These are phyloP conservation scores for Phortica magna DNA, from an alignment of 2,888 invertebrate species.

Conservation along the genomic window DNA sequence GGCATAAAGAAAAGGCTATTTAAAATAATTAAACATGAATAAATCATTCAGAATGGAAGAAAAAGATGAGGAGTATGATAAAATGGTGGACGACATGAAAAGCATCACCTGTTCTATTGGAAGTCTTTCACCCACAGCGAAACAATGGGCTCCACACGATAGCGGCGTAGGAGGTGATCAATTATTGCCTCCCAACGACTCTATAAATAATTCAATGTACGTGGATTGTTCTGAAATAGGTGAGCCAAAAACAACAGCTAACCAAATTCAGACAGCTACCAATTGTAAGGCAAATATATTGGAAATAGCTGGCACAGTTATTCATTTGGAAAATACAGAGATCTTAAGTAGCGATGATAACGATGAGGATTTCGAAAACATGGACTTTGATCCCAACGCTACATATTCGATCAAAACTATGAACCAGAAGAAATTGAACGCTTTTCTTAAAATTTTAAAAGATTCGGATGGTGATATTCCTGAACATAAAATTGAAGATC, in stretches of 20 bases:
- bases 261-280: background rate
- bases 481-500: background rate
- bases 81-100: background rate
- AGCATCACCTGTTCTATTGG: background rate
- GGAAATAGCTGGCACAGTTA: conserved; percentile 20
- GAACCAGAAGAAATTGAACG: background rate
- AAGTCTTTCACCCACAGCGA: conserved; percentile 4
- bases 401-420: conserved; percentile 8
- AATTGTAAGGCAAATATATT: background rate
- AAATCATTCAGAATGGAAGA: background rate
- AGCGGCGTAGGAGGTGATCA: background rate
- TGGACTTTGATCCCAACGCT: conserved; percentile 14
- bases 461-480: background rate
- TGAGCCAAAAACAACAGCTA: background rate
- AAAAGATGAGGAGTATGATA: background rate
- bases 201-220: background rate
- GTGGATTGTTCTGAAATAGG: background rate
- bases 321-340: background rate
- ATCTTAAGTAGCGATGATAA: background rate
- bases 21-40: background rate
- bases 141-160: background rate
- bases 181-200: background rate
- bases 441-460: background rate
- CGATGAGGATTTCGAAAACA: background rate
- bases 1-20: too few species aligned